phyloP scores from a whole-genome alignment of 2,888 invertebrate species.

The Drosophila demipolita region DNA sequence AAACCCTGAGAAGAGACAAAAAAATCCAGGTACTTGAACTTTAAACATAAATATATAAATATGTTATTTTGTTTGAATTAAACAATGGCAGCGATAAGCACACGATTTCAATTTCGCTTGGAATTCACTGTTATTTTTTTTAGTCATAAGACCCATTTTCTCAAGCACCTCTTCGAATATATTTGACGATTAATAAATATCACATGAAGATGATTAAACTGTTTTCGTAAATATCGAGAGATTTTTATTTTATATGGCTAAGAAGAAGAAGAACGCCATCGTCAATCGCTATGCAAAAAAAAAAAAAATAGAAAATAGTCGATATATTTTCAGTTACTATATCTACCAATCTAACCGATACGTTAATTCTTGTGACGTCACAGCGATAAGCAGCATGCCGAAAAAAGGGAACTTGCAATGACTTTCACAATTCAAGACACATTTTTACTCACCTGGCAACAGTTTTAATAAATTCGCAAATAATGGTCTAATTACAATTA shows the following conservation, averaged over 20 bases:
- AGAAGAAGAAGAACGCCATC: conserved; percentile 37
- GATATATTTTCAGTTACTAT: conserved; percentile 45
- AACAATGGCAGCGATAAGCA: conserved; percentile 27
- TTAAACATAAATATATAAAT: conserved; percentile 16
- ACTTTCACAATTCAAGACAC: conserved; percentile 24
- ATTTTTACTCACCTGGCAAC: conserved; percentile 55
- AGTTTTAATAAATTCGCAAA: conserved; percentile 10
- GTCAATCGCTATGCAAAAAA: conserved; percentile 56
- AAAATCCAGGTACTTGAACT: conserved; percentile 29
- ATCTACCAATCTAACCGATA: conserved; percentile 66
- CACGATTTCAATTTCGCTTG: background rate
- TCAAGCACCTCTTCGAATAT: conserved; percentile 11
- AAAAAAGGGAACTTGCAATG: background rate
- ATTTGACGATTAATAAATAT: background rate
- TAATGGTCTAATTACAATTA: background rate
- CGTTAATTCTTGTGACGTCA: conserved; percentile 68
- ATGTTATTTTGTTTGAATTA: background rate
- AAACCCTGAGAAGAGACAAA: conserved; percentile 28
- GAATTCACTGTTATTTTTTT: background rate
- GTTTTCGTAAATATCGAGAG: conserved; percentile 24
- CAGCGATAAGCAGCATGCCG: conserved; percentile 48
- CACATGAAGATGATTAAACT: conserved; percentile 36
- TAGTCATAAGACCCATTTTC: conserved; percentile 30
- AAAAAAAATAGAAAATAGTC: conserved; percentile 24
- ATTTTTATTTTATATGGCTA: conserved; percentile 37